phyloP scores from a whole-genome alignment of 30 jellyfish, hydroid and myxozoan genomes.

The Turritopsis rubra region DNA sequence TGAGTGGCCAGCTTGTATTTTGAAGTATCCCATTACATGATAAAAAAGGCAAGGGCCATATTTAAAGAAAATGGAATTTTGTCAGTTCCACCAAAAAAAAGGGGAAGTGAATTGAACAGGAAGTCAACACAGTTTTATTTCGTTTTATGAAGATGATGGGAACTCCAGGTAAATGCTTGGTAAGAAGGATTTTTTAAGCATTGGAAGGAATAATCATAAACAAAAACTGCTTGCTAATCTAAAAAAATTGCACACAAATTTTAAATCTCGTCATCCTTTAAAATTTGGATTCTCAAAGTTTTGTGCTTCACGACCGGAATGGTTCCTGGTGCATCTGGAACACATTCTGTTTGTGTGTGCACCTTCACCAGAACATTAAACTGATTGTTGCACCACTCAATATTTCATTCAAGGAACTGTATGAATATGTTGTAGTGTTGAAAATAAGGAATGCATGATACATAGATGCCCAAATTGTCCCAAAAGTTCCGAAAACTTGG shows the following conservation, averaged over 20 bases:
- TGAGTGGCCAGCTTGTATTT: slow-evolving; percentile 44
- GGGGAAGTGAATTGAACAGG: neutral
- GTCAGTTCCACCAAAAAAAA: neutral
- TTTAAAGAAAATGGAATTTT: neutral
- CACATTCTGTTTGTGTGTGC: slow-evolving; percentile 84
- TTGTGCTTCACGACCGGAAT: neutral
- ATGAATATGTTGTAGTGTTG: slow-evolving; percentile 34
- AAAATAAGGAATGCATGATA: slow-evolving; percentile 51
- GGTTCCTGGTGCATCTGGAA: slow-evolving; percentile 57
- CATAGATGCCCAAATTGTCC: slow-evolving; percentile 71
- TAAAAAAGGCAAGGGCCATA: slow-evolving; percentile 7
- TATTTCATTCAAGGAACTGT: slow-evolving; percentile 23
- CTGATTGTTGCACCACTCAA: slow-evolving; percentile 33
- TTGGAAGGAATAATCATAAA: slow-evolving; percentile 22
- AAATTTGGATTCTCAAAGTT: slow-evolving; percentile 39
- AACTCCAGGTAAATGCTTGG: slow-evolving; percentile 45
- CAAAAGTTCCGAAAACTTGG: neutral
- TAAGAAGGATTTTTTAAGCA: slow-evolving; percentile 45
- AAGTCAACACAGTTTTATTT: neutral
- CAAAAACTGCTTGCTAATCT: slow-evolving; percentile 40
- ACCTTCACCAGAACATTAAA: slow-evolving; percentile 47
- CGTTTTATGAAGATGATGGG: slow-evolving; percentile 41
- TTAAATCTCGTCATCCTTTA: slow-evolving; percentile 32
- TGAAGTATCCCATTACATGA: slow-evolving; percentile 30
- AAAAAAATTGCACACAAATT: slow-evolving; percentile 36